Evolutionary conservation across 2,113 vertebrate species (phyloP).

Genomic region (Dascyllus trimaculatus): DNA sequence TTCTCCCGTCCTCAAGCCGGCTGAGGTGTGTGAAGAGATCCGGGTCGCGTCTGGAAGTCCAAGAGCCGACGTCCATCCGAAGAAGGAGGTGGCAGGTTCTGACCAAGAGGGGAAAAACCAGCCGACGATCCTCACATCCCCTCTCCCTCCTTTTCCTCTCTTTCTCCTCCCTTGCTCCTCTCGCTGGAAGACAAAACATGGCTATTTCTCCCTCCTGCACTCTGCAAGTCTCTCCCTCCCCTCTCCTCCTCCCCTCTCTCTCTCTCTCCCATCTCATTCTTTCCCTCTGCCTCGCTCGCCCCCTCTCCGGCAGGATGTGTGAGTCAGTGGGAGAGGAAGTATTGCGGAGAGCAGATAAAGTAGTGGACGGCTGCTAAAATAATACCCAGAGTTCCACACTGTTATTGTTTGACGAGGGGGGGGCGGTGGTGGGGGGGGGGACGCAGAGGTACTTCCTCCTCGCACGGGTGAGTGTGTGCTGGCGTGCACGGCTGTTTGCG

Average conservation of each 20-base stretch:
- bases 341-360: conserved; percentile 91
- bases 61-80: conserved; percentile 48
- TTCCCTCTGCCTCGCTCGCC: conserved; percentile 58
- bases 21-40: conserved; percentile 1
- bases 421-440: too few species aligned
- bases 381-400: conserved; percentile 84
- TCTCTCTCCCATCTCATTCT: conserved; percentile 20
- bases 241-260: conserved; percentile 33
- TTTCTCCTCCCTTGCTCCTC: conserved; percentile 66
- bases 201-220: conserved; percentile 64
- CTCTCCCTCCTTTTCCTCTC: conserved; percentile 61
- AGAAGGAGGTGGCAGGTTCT: conserved; percentile 41
- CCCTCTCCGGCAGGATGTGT: conserved; percentile 82
- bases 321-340: conserved; percentile 86
- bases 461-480: background rate
- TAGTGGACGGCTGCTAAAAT: conserved; percentile 84
- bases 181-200: conserved; percentile 77
- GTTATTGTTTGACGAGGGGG: conserved; percentile 84
- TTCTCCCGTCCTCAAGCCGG: background rate
- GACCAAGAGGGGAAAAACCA: conserved; percentile 50
- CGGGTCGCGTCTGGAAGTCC: background rate
- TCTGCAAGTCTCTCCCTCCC: conserved; percentile 36
- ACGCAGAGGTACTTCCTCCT: conserved; percentile 80
- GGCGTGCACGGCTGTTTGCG: conserved; percentile 15
- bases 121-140: conserved; percentile 45